Evolutionary conservation across 1,140 invertebrate species (phyloP).

Genomic region (Araneus ventricosus): DNA sequence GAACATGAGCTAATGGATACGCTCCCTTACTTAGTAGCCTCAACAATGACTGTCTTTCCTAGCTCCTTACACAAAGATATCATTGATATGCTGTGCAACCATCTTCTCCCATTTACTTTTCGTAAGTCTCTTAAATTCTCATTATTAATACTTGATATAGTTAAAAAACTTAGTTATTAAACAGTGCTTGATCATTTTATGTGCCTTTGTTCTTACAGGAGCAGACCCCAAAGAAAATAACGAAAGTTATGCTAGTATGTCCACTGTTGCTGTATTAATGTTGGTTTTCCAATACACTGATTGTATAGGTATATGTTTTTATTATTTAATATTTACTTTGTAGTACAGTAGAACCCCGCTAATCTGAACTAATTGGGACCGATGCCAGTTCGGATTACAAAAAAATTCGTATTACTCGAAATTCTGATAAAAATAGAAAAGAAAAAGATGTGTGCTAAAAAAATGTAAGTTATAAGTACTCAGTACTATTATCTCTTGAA

Average conservation of each 20-base stretch:
- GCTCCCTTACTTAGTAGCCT: conserved; percentile 95
- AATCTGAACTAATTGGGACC: no score
- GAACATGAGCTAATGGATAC: conserved; percentile 97
- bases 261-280: conserved; percentile 96
- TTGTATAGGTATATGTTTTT: conserved; percentile 88
- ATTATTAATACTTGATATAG: background rate
- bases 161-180: background rate
- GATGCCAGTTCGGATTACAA: no score
- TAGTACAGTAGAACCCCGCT: no score
- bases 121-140: conserved; percentile 84
- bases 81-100: conserved; percentile 96
- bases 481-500: no score
- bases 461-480: no score
- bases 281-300: conserved; percentile 97
- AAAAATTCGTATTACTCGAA: no score
- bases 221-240: conserved; percentile 80
- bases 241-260: conserved; percentile 92
- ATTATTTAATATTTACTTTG: no score
- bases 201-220: conserved; percentile 15
- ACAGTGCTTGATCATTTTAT: background rate
- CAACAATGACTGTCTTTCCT: conserved; percentile 95
- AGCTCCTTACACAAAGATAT: conserved; percentile 95
- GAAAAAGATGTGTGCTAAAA: no score
- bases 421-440: no score
- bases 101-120: conserved; percentile 97